phyloP scores from a whole-genome alignment of 2,888 invertebrate species.

The Clanis bilineata region DNA sequence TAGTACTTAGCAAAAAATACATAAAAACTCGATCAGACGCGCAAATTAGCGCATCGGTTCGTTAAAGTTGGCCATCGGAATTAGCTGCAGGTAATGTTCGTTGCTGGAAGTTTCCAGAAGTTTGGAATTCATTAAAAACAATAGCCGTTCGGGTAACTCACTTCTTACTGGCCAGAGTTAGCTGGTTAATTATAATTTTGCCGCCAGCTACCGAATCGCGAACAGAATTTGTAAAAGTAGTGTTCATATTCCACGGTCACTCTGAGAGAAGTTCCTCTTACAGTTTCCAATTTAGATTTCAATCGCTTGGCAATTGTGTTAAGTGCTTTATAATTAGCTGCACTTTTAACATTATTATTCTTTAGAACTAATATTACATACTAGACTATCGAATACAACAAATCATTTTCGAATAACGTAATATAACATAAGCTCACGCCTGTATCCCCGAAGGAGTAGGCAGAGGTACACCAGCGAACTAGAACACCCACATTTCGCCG shows the following conservation, averaged over 20 bases:
- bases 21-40: conserved; percentile 19
- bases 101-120: conserved; percentile 42
- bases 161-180: conserved; percentile 43
- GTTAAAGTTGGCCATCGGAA: conserved; percentile 37
- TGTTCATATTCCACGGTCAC: conserved; percentile 33
- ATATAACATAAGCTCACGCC: too few relatives aligned
- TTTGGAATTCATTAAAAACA: conserved; percentile 63
- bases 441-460: too few relatives aligned
- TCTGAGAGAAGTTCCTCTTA: conserved; percentile 34
- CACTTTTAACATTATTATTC: neutral
- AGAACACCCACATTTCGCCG: too few relatives aligned
- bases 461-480: too few relatives aligned
- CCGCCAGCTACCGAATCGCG: conserved; percentile 43
- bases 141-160: conserved; percentile 49
- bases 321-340: neutral
- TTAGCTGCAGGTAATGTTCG: conserved; percentile 53
- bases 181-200: conserved; percentile 60
- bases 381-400: too few relatives aligned
- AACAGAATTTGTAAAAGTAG: conserved; percentile 37
- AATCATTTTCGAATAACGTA: too few relatives aligned
- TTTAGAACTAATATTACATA: too few relatives aligned
- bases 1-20: neutral
- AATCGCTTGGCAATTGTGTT: conserved; percentile 31
- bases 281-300: conserved; percentile 29
- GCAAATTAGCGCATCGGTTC: conserved; percentile 33